These are phyloP conservation scores for Ypsolopha scabrella DNA, from an alignment of 2,888 invertebrate species.

Conservation along the genomic window DNA sequence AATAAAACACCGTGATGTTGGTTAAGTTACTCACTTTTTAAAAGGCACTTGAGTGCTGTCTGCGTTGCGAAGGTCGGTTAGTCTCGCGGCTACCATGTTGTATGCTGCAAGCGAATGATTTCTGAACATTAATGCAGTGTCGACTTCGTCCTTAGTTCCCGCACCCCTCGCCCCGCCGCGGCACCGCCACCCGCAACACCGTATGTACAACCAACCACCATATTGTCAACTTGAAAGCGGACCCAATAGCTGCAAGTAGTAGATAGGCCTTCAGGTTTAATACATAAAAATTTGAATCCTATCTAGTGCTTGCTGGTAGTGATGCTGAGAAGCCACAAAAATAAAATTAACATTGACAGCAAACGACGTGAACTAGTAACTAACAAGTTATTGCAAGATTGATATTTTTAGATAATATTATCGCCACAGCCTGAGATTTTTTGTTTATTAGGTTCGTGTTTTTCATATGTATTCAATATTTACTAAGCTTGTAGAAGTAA, in stretches of 20 bases:
- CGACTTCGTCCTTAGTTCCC: conserved; percentile 15
- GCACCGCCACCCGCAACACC: conserved; percentile 22
- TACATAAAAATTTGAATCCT: no score
- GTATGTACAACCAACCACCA: conserved; percentile 39
- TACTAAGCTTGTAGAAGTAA: no score
- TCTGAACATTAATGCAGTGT: conserved; percentile 69
- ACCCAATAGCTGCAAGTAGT: neutral
- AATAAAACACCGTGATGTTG: neutral
- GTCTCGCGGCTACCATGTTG: conserved; percentile 98
- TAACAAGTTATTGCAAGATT: no score
- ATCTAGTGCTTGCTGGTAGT: no score
- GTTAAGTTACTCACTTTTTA: conserved; percentile 86
- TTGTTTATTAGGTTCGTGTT: no score
- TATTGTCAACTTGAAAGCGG: conserved; percentile 53
- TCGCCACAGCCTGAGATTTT: no score
- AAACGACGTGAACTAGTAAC: no score
- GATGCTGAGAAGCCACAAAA: no score
- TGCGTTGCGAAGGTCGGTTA: conserved; percentile 94
- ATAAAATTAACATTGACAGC: no score
- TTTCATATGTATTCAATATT: no score
- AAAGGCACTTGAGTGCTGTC: conserved; percentile 98
- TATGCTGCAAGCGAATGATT: conserved; percentile 91
- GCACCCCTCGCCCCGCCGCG: conserved; percentile 20
- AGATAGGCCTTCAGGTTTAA: no score
- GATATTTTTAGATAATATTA: no score